Evolutionary conservation across 2,888 invertebrate species (phyloP).

Genomic region (Fragum sueziense): DNA sequence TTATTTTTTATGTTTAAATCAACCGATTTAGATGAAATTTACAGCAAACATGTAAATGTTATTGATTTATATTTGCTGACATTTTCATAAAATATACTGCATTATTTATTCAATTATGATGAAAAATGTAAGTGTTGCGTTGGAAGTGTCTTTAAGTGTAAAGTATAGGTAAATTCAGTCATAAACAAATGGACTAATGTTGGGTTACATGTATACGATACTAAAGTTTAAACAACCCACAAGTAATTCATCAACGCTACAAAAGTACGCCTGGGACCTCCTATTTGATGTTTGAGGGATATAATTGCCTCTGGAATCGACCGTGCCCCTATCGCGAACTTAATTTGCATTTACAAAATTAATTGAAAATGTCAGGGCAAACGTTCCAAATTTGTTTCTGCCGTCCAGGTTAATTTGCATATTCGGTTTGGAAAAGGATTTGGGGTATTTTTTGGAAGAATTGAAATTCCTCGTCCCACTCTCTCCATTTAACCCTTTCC

Average conservation of each 20-base stretch:
- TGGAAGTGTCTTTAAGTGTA: no score
- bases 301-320: conserved; percentile 13
- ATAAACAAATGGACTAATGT: no score
- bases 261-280: conserved; percentile 6
- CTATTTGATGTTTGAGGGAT: conserved; percentile 8
- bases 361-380: conserved; percentile 22
- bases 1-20: no score
- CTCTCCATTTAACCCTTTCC: not conserved
- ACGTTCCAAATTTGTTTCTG: conserved; percentile 13
- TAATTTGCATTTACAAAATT: conserved; percentile 26
- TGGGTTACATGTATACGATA: no score
- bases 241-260: not conserved
- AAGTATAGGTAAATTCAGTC: no score
- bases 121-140: no score
- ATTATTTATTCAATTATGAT: no score
- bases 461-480: not conserved
- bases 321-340: conserved; percentile 10
- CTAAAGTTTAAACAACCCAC: no score
- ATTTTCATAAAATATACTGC: no score
- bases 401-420: not conserved
- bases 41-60: no score
- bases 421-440: not conserved
- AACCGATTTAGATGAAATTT: no score
- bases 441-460: not conserved
- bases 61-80: no score